Evolutionary conservation across 2,113 vertebrate species (phyloP), one percentile per base, ranked within the genome.

Genomic region (Rhagologus leucostigma): DNA sequence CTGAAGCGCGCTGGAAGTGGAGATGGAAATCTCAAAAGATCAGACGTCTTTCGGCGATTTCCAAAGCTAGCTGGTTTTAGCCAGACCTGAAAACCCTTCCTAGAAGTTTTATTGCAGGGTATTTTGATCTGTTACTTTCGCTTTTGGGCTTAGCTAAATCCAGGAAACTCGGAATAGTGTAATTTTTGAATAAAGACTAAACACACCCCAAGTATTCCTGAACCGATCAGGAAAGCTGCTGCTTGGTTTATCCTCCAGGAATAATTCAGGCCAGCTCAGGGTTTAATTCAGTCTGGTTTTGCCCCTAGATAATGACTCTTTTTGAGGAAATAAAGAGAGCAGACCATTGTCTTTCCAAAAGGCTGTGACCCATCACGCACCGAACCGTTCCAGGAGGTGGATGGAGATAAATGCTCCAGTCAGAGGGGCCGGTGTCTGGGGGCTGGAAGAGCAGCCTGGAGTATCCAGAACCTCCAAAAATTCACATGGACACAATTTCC

Each of bases 21-120:
- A 35, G 89, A 78, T 96, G 95, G 94, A 97, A 97, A 96, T 93
- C 95, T 75, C 85, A 37, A 49, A 68, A 89, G 91, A 87, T 93
- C 93, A 97, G 81, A 90, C 13, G 6, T 46, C 90, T 35, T 52
- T 50, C 32, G 52, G 95, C 74, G 4, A 94, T 91, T 94, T 96
- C 91, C 95, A 96, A 67, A 85, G 80, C 87, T 84, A 0, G 53
- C 87, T 79, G 91, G 65, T 83, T 89, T 95, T 76, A 93, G 91
- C 90, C 88, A 80, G 94, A 81, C 71, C 91, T 73, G 86, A 87
- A 92, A 91, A 69, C 56, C 75, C 59, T 93, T 74, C 89, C 89
- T 95, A 91, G 93, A 86, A 90, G 90, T 84, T 88, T 93, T 91
- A 64, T 92, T 92, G 80, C 62, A 60, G 93, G 52, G 81, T 87